Conservation (phyloP, 2,797 vertebrate species). For the Tamandua tetradactyla region DNA sequence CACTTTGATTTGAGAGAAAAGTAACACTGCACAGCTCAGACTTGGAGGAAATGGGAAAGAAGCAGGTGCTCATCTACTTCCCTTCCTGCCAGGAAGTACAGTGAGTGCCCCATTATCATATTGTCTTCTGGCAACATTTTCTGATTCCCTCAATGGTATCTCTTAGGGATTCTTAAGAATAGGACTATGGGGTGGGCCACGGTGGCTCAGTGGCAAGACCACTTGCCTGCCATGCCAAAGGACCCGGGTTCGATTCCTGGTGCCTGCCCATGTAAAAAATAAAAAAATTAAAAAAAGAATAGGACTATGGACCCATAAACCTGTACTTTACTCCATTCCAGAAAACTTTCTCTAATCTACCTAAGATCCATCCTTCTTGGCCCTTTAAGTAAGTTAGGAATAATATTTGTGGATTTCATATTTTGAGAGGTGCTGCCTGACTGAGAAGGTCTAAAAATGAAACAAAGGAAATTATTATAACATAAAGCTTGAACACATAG, state of each 20-base stretch:
- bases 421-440: neutral
- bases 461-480: neutral
- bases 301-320: neutral
- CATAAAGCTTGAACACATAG: neutral
- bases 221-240: too few species aligned
- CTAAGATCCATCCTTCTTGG: neutral
- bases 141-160: neutral
- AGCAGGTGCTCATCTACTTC: neutral
- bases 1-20: neutral
- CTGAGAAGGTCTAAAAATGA: neutral
- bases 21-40: neutral
- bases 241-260: too few species aligned
- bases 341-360: neutral
- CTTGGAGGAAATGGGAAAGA: neutral
- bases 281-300: too few species aligned
- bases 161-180: neutral
- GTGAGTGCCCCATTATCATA: accelerated
- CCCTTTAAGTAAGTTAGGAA: neutral
- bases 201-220: too few species aligned
- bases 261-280: too few species aligned
- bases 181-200: too few species aligned
- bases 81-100: neutral
- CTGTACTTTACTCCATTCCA: neutral
- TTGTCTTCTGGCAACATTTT: neutral
- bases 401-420: neutral